Conservation (phyloP, 2,113 vertebrate genomes). For the Malaclemys terrapin region DNA sequence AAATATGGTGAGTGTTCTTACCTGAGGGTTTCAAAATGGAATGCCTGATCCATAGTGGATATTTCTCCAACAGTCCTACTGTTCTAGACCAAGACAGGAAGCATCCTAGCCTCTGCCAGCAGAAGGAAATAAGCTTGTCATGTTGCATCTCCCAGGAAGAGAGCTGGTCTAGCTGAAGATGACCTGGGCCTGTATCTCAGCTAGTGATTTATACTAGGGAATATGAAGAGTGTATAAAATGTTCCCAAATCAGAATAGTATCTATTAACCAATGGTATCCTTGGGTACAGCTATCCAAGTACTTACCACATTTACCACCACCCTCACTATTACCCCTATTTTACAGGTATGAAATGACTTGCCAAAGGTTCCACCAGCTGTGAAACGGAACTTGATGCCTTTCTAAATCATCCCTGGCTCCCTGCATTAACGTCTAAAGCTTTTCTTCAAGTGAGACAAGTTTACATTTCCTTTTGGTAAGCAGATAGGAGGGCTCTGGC, state of each 20-base stretch:
- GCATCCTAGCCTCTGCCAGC: not conserved
- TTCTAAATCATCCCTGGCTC: not conserved
- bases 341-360: not conserved
- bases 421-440: not conserved
- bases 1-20: not conserved
- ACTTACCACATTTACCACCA: not conserved
- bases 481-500: not conserved
- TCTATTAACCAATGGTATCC: not conserved
- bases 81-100: not conserved
- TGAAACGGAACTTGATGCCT: not conserved
- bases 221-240: not conserved
- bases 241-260: not conserved
- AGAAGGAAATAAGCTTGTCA: fast-evolving
- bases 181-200: not conserved
- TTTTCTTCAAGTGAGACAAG: not conserved
- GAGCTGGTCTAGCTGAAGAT: not conserved
- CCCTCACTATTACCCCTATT: not conserved
- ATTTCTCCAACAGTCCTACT: not conserved
- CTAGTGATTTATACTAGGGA: not conserved
- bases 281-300: not conserved
- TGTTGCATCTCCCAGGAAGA: not conserved
- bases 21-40: too few species aligned
- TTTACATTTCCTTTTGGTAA: not conserved
- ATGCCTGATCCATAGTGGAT: not conserved
- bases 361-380: not conserved